Evolutionary conservation across 2,888 invertebrate species (phyloP), one percentile per base, ranked within the genome.

Genomic region (Chironomus tentans): DNA sequence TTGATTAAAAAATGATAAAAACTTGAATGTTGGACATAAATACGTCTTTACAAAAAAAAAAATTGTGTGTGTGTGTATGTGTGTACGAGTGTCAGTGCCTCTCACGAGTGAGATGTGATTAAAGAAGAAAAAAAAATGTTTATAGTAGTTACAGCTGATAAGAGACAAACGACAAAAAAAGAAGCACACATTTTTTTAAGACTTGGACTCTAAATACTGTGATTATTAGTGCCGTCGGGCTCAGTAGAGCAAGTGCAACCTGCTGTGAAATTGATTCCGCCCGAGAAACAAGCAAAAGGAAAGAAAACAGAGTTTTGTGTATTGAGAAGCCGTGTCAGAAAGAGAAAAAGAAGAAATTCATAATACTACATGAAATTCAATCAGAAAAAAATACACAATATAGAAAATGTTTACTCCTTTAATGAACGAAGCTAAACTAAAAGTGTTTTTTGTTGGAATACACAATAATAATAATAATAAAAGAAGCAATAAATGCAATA

Each of bases 381-480:
- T 73, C 61, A 46, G 62, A 13, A 70, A 50, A 50, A 13, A 24
- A 71, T 15, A 73, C 5, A 62, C 65, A 74, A 28, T 24, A 73
- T 38, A 68, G 74, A 74, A 74, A 74, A 74, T 74, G 74, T 74
- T 74, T 46, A 74, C 74, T 74, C 74, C 74, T 74, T 68, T 74
- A 74, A 28, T 70, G 70, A 48, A 72, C 21, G 21, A 24, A 18
- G 15, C 56, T 21, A 65, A 65, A 65, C 24, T 65, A 13, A 24
- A 65, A 21, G 65, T 65, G 21, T 24, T 21, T 65, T 65, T 65
- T 65, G 24, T 21, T 65, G 21, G 21, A 65, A 65, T 13, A 65
- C 3, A 65, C 21, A 24, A 24, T 65, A 65, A 21, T 5, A 56
- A 15, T 56, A 65, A 24, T 12, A 13, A 21, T 13, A 15, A 50